Evolutionary conservation across 2,113 vertebrate genomes (phyloP), one percentile per base, ranked within the genome.

Genomic region (Corvus cornix): DNA sequence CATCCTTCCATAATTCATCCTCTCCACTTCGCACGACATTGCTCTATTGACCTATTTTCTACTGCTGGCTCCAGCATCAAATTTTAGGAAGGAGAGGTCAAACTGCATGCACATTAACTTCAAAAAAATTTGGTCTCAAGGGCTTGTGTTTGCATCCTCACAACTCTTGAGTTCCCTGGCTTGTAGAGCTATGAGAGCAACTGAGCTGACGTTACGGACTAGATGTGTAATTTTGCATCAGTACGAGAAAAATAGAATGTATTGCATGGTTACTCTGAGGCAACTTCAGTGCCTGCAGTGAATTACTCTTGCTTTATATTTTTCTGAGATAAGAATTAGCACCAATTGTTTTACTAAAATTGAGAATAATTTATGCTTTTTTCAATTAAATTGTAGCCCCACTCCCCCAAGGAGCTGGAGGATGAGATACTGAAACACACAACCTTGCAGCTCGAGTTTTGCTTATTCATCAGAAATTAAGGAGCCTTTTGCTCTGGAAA

Each of bases 21-120:
- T 49, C 51, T 44, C 75, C 35, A 7, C 78, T 94, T 95, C 4
- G 63, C 86, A 90, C 69, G 12, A 59, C 60, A 68, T 31, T 90
- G 93, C 64, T 84, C 90, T 78, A 78, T 59, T 96, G 85, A 94
- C 95, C 88, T 89, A 75, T 89, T 95, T 96, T 84, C 90, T 89
- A 22, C 56, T 91, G 72, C 33, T 4, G 6, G 48, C n/a, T 92
- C 56, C 52, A 60, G 75, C 48, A 82, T 18, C 49, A 60, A 55
- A 84, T 44, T 41, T 88, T 60, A 75, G 88, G 39, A 33, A 80
- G 39, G 48, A 63, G 41, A 59, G 30, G 56, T 70, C 59, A 63
- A 80, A 63, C 31, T 73, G 28, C 41, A 62, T 14, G 51, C 5
- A 7, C 33, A 48, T 52, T 70, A 63, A n/a, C 33, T 56, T 56